Percentiles rank a stretch among this genome's conserved stretches.
phyloP scores from a whole-genome alignment of 2,113 vertebrate genomes.

The Passer montanus region DNA sequence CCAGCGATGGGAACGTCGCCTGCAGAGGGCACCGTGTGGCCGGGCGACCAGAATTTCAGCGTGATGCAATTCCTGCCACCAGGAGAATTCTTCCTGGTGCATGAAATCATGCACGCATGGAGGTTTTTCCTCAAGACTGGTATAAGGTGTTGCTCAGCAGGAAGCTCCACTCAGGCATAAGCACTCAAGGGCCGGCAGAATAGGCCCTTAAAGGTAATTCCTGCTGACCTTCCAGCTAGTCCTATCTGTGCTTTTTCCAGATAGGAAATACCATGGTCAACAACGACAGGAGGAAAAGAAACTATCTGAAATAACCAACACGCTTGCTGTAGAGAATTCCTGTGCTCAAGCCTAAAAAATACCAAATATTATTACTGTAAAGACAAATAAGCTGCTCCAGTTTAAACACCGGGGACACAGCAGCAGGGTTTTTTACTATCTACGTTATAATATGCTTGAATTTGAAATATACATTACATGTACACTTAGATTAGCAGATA shows the following conservation, averaged over 20 bases:
- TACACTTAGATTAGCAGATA: accelerated
- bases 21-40: conserved; percentile 31
- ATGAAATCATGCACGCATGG: background rate
- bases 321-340: accelerated
- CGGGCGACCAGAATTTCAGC: background rate
- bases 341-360: background rate
- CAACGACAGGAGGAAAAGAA: background rate
- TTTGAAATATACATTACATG: background rate
- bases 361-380: background rate
- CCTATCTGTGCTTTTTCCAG: background rate
- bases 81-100: background rate
- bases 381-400: background rate
- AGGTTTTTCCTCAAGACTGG: background rate
- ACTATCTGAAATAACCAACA: background rate
- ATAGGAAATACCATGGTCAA: background rate
- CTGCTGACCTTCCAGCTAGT: background rate
- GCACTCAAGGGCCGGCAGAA: background rate
- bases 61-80: conserved; percentile 3
- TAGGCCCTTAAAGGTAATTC: background rate
- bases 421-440: background rate
- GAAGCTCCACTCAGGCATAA: background rate
- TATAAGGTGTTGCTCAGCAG: background rate
- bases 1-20: background rate
- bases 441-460: background rate
- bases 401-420: background rate